Conservation (phyloP, 2,113 vertebrate genomes). For the Eurystomus gularis region DNA sequence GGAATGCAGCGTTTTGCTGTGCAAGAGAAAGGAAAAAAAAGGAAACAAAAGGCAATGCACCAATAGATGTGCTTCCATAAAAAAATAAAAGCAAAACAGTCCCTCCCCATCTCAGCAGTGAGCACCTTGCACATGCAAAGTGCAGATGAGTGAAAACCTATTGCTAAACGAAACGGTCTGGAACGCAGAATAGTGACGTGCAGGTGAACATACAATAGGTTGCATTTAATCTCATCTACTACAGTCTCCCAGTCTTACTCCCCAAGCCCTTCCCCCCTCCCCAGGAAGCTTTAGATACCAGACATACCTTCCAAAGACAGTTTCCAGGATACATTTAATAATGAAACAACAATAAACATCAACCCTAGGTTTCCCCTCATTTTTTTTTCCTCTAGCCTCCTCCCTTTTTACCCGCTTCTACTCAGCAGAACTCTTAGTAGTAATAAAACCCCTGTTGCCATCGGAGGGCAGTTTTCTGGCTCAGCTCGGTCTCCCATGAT, state of each 20-base stretch:
- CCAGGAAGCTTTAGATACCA: background rate
- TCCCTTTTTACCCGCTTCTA: background rate
- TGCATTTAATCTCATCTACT: slow-evolving; percentile 4
- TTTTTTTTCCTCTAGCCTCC: too few relatives aligned
- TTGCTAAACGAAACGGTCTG: background rate
- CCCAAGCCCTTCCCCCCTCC: background rate
- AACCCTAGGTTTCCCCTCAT: background rate
- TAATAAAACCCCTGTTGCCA: background rate
- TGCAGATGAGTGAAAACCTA: background rate
- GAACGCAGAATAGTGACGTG: slow-evolving; percentile 8
- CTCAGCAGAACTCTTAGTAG: background rate
- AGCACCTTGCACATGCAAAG: background rate
- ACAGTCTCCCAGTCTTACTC: background rate
- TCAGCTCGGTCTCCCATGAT: background rate
- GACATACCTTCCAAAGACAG: slow-evolving; percentile 15
- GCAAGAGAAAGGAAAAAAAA: background rate
- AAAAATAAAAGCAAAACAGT: background rate
- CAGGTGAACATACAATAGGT: background rate
- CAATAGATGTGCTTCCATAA: background rate
- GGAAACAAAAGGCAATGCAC: slow-evolving; percentile 2
- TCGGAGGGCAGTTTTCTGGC: background rate
- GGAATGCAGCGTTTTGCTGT: slow-evolving; percentile 23
- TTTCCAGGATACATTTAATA: slow-evolving; percentile 41
- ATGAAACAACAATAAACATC: background rate
- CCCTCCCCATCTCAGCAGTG: background rate